These are phyloP conservation scores for Phrynosoma blainvillii DNA, from an alignment of 2,113 vertebrate species.

Conservation along the genomic window DNA sequence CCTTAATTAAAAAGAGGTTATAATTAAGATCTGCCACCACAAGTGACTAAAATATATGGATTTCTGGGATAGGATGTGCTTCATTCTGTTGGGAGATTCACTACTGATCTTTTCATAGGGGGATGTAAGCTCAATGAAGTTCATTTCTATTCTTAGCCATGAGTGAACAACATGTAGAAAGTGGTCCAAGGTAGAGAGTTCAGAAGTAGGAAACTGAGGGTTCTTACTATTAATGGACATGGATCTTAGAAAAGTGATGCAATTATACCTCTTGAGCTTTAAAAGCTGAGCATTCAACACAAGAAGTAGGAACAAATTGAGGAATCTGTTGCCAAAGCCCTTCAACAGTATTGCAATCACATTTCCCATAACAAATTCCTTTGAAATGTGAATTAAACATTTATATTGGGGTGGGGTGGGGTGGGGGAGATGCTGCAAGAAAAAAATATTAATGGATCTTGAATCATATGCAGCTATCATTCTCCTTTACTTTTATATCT, in stretches of 20 bases:
- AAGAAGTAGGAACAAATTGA: too few relatives aligned
- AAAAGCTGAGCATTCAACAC: not conserved
- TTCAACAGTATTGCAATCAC: not conserved
- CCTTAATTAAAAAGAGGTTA: not conserved
- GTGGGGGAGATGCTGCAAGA: not conserved
- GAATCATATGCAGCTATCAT: not conserved
- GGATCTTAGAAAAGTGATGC: not conserved
- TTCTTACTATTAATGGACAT: not conserved
- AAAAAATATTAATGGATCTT: not conserved
- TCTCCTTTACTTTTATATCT: not conserved
- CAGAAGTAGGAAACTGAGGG: not conserved
- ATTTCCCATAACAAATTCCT: not conserved
- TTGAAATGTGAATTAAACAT: not conserved
- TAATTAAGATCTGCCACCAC: not conserved
- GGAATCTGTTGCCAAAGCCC: not conserved
- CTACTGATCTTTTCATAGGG: not conserved
- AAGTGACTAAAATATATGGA: too few relatives aligned
- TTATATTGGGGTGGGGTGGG: not conserved
- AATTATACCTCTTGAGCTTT: not conserved
- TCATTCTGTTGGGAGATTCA: not conserved
- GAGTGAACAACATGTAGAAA: not conserved
- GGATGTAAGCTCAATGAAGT: not conserved
- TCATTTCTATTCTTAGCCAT: not conserved
- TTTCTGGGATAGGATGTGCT: too few relatives aligned
- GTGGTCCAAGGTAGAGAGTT: not conserved